Base-by-base conservation (phyloP, 2,888 invertebrate species). In the Sphaerophoria rueppellii region DNA sequence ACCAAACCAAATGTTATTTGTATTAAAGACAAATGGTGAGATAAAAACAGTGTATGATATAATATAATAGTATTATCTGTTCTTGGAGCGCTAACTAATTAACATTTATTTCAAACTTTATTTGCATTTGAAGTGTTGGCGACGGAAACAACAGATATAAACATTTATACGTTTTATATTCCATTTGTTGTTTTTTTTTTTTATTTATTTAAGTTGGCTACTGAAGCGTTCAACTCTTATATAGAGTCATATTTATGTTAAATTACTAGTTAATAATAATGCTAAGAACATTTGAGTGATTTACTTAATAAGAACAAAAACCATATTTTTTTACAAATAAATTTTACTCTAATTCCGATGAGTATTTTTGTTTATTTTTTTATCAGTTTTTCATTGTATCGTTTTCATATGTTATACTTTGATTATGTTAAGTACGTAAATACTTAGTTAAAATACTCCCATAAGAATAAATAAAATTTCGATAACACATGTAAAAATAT, bases 281-380 rank as follows among this genome's bases (percentile, higher is more conserved):
- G 71, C 74, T 86, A 86, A 86, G 86, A 86, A 86, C 86, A 86
- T 78, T 86, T 87, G 88, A 88, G 88, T 88, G 88, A 88, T 88
- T 87, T 88, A 85, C 72, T 54, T 85, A 70, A 73, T 85, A 85
- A 85, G 85, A 81, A 75, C 82, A 82, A 83, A 80, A 69, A 65
- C 24, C 72, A 72, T 85, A 85, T 85, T 85, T 85, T 85, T 85
- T 85, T 85, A 85, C 85, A 85, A 85, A 85, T 85, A 85, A 85
- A 85, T 81, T 76, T 83, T 75, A 88, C 77, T 83, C 74, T 83
- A 73, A 87, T 46, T 86, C 78, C 46, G 43, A 48, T 60, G 72
- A 78, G 71, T 87, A 87, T 65, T 40, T 79, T 77, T 74, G 48
- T 67, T 76, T 75, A 61, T 65, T 61, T 65, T 71, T 76, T 61